These are phyloP conservation scores for Epinotia demarniana DNA, from an alignment of 2,888 invertebrate species.

Conservation along the genomic window DNA sequence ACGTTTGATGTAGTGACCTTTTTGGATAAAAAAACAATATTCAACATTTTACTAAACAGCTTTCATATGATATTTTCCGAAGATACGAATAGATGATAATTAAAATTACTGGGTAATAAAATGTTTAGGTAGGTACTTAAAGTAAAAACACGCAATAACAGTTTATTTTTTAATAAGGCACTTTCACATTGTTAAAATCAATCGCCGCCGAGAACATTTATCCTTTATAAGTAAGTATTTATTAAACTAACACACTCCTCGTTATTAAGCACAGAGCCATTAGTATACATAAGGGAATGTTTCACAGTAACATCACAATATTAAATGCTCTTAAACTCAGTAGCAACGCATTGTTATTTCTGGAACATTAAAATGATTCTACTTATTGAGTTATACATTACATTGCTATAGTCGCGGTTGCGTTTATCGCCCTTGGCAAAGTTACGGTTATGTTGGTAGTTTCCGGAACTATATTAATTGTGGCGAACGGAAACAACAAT, in stretches of 20 bases:
- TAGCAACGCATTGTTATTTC: background rate
- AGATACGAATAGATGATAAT: too few species aligned
- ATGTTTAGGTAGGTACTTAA: too few species aligned
- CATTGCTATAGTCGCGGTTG: too few species aligned
- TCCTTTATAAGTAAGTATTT: background rate
- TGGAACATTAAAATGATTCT: background rate
- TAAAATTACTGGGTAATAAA: too few species aligned
- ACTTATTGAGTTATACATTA: background rate
- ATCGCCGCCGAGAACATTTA: background rate
- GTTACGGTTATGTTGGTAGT: too few species aligned
- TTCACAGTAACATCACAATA: slow-evolving; percentile 31
- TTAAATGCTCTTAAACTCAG: slow-evolving; percentile 21
- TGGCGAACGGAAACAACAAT: too few species aligned
- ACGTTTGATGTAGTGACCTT: too few species aligned
- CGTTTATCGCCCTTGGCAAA: too few species aligned
- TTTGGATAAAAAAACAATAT: too few species aligned
- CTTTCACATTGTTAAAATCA: slow-evolving; percentile 19
- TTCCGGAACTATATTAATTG: too few species aligned
- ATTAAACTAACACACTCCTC: background rate
- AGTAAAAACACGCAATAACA: background rate
- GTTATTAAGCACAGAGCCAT: slow-evolving; percentile 19
- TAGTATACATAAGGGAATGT: slow-evolving; percentile 24
- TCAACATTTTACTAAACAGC: too few species aligned
- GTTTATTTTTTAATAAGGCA: slow-evolving; percentile 30
- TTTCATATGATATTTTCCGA: too few species aligned